Evolutionary conservation across 2,797 vertebrate genomes (phyloP), one percentile per base, ranked within the genome.

Genomic region (Epinephelus malabaricus): DNA sequence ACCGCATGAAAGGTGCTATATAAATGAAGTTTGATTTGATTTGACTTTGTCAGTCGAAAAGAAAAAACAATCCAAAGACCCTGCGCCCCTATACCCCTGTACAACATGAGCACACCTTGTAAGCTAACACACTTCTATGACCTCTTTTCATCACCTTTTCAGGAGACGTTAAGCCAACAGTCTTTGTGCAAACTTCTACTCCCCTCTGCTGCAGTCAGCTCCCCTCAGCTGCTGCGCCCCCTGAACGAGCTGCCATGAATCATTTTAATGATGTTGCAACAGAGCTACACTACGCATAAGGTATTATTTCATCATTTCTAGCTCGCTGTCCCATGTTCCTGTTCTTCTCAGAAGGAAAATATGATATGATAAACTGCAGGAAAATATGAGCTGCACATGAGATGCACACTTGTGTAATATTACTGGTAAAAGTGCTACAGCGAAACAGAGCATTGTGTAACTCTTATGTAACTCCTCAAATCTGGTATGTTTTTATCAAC

Each of bases 261-360:
- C 47, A 68, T 72, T 73, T 78, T 53, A 78, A 73, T 38, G 17
- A 73, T 74, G 56, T 80, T 81, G 59, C 68, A 40, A 83, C 62
- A 64, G 68, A 71, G 55, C 54, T 49, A 4, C 69, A 30, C 2
- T 60, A 18, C 51, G 46, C 30, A 68, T 2, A 18, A 14, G 38
- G 40, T 17, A 27, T 27, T 49, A 40, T 66, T 69, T 66, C 34
- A 49, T 53, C 2, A 71, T 69, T 56, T 63, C 5, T 34, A 38
- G n/a, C 34, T 38, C 9, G 62, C 0, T 8, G 58, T 58, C 45
- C 19, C 43, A 34, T 54, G n/a, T 70, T 67, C 0, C 0, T 40
- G 62, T 56, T 30, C 53, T 79, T 53, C 21, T 62, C 5, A 40
- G 25, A 45, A 54, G 69, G 30, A 70, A 84, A 68, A 72, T 47